Evolutionary conservation across 2,888 invertebrate genomes (phyloP), one percentile per base, ranked within the genome.

Genomic region (Eulithis testata): DNA sequence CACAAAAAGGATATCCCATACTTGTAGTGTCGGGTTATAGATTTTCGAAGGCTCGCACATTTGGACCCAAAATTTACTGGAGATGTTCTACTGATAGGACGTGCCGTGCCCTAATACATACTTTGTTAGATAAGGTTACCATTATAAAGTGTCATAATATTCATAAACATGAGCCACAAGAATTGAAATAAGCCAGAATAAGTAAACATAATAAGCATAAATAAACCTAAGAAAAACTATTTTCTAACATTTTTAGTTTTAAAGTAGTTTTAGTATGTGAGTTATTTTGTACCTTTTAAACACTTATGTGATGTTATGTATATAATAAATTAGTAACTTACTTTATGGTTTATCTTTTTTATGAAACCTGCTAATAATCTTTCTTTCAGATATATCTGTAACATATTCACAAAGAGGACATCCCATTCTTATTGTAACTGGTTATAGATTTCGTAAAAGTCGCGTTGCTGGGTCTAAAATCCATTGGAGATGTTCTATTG

Each of bases 101-200:
- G 2, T 72, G 72, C 11, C 58, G 50, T 11, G 66, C 66, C 50
- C 12, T 54, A 4, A 2, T 66, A 0, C 66, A 66, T 7, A 66
- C 44, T n/a, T 37, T 59, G 8, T 9, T 21, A 9, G 27, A 59
- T 9, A 27, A 54, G 11, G 3, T 36, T 3, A 53, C 52, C 3
- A 31, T 66, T 11, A 37, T 51, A 6, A 62, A 55, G 11, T 51
- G 12, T 9, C n/a, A 45, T 53, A 62, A 66, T 51, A 11, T 50
- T 2, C 31, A 31, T 31, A 31, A 31, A 31, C 31, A 31, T 31
- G 2, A 31, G 6, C 31, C 31, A 31, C 31, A 4, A 31, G 31
- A 31, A 31, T 31, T 6, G 1, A 31, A 31, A 31, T 1, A 31
- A 31, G 31, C 31, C 31, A 31, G 31, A 31, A 31, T 5, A 31